Evolutionary conservation across 2,113 vertebrate species (phyloP), one percentile per base, ranked within the genome.

Genomic region (Apteryx owenii): DNA sequence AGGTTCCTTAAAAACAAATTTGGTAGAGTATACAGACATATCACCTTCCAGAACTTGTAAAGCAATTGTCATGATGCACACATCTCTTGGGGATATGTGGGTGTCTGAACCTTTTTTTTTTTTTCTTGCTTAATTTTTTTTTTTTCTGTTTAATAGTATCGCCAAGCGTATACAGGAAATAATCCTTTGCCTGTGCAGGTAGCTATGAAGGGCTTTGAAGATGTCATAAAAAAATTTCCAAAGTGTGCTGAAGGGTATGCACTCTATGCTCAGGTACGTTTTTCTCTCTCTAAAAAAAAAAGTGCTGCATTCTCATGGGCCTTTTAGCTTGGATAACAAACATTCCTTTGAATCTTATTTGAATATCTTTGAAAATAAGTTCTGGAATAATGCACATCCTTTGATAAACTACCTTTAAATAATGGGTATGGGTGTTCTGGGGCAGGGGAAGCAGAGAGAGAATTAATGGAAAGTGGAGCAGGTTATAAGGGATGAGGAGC

Each of bases 241-340:
- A 99, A 95, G 92, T 99, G 99, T 98, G 99, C 99, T 3, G 99
- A 99, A 96, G 99, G 99, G 90, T 99, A 99, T 83, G 99, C 99
- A 44, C 98, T 99, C 6, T 99, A 99, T 86, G 99, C 99, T 94
- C 99, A 99, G 99, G 99, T 99, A 98, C n/a, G 14, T 80, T 77
- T 88, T 48, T 61, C 53, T 95, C 12, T 73, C 12, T 73, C 18
- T 69, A 12, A 56, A 38, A 38, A 38, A 38, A 38, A 38, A 90
- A 90, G 90, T 29, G 19, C 29, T 95, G 26, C 10, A 4, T 90
- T 95, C 31, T 90, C 33, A 64, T 78, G 29, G 10, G 58, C 33
- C 21, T 89, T 50, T 83, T 44, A 25, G 42, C 25, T 90, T 58
- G 38, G 23, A 28, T 65, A 83, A 53, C 28, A 7, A 66, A 12